Percentiles rank a stretch among this genome's conserved stretches.
Conservation (phyloP, 1,140 invertebrate species). For the Ceratosolen solmsi region DNA sequence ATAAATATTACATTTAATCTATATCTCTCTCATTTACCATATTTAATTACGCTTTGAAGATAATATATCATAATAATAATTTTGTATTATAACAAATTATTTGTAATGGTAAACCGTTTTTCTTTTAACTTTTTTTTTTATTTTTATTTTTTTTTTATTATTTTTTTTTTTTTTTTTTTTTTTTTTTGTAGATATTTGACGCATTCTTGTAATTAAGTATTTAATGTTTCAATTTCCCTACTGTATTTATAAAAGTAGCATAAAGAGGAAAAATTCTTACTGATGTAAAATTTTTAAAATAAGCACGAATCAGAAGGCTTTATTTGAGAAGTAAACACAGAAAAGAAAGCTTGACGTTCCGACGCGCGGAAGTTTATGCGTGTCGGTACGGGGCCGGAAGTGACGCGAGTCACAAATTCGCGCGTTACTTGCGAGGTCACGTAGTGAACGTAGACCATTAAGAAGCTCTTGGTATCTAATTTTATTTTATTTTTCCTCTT, state of each 20-base stretch:
- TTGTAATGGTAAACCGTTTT: no score
- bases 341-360: slow-evolving; percentile 35
- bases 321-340: slow-evolving; percentile 36
- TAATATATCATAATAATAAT: no score
- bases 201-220: no score
- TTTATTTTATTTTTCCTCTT: slow-evolving; percentile 49
- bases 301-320: slow-evolving; percentile 31
- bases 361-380: slow-evolving; percentile 42
- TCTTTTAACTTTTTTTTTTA: no score
- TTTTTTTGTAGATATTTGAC: no score
- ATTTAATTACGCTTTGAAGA: no score
- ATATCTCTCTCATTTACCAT: no score
- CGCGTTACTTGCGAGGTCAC: slow-evolving; percentile 62
- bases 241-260: not conserved
- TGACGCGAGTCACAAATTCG: slow-evolving; percentile 58
- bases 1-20: no score
- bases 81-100: no score
- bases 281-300: slow-evolving; percentile 12
- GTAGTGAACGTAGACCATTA: slow-evolving; percentile 43
- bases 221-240: no score
- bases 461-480: slow-evolving; percentile 12
- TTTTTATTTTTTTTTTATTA: no score
- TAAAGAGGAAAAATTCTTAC: not conserved
- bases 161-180: no score
- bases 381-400: slow-evolving; percentile 45